phyloP scores from a whole-genome alignment of 2,113 vertebrate genomes.

The Sus scrofa region T2T-Sscrofa CM000812.6:237217001-237217500 shows the following conservation, averaged over 20 bases:
- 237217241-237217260: not conserved
- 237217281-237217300: not conserved
- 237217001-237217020: not conserved
- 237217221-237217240: not conserved
- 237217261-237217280: not conserved
- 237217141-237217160: not conserved
- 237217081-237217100: not conserved
- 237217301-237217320: not conserved
- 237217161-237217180: not conserved
- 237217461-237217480: not conserved
- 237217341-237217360: not conserved
- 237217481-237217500: not conserved
- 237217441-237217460: constrained; percentile 28
- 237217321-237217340: not conserved
- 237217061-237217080: not conserved
- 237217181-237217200: not conserved
- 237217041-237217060: not conserved
- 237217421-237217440: constrained; percentile 34
- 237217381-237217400: constrained; percentile 69
- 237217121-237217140: not conserved
- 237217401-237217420: constrained; percentile 63
- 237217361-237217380: not conserved
- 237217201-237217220: not conserved
- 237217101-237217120: not conserved
- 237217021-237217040: not conserved